These are phyloP conservation scores for Rhynchomys soricoides DNA, from an alignment of 2,113 vertebrate species.

Conservation along the genomic window DNA sequence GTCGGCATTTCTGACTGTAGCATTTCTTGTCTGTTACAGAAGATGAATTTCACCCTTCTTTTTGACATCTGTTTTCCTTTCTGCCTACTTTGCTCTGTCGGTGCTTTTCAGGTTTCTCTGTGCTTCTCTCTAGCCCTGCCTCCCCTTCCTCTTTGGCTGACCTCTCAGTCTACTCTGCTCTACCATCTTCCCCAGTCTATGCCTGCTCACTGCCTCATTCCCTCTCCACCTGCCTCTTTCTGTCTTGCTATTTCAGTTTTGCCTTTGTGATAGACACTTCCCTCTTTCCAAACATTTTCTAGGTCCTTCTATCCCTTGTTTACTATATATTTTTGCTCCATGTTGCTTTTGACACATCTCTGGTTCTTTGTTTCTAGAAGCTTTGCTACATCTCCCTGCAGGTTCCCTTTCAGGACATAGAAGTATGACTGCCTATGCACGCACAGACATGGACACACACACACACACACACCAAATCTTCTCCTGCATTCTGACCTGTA, in stretches of 20 bases:
- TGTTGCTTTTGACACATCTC: neutral
- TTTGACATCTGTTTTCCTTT: neutral
- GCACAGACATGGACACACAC: too few relatives aligned
- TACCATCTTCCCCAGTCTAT: neutral
- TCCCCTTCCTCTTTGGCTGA: neutral
- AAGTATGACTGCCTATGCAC: neutral
- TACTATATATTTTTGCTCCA: neutral
- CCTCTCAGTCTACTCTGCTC: neutral
- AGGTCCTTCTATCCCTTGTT: neutral
- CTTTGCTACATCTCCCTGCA: neutral
- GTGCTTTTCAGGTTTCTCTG: neutral
- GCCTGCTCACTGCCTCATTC: neutral
- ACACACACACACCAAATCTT: neutral
- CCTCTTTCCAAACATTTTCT: neutral
- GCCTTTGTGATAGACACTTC: neutral
- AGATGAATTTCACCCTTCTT: neutral
- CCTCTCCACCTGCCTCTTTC: neutral
- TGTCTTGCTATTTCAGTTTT: neutral
- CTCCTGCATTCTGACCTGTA: neutral
- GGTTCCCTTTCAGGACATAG: neutral
- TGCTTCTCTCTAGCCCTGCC: neutral
- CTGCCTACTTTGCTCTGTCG: neutral
- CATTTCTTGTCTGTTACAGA: neutral
- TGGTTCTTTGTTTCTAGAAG: neutral
- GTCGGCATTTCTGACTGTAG: neutral